Percentiles rank a stretch among this genome's conserved stretches.
phyloP scores from a whole-genome alignment of 2,888 invertebrate genomes.

The Drosophila macrothrix region DNA sequence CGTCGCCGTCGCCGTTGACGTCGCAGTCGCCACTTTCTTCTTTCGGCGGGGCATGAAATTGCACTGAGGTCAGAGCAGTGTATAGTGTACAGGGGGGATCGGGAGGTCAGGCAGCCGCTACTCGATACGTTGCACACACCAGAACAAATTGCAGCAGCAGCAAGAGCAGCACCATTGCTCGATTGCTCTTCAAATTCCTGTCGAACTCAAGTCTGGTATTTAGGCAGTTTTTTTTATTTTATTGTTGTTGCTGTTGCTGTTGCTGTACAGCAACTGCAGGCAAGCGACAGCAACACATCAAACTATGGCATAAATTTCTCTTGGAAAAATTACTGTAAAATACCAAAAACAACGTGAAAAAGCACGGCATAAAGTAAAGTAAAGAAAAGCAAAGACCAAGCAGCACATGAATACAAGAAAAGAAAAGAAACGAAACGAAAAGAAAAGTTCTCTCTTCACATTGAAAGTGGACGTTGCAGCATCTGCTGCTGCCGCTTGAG shows the following conservation, averaged over 20 bases:
- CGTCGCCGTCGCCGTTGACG: slow-evolving; percentile 18
- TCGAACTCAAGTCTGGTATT: slow-evolving; percentile 52
- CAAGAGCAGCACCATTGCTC: slow-evolving; percentile 9
- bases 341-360: slow-evolving; percentile 31
- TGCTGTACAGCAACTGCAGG: slow-evolving; percentile 6
- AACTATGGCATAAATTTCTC: slow-evolving; percentile 55
- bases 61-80: slow-evolving; percentile 55
- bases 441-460: slow-evolving; percentile 69
- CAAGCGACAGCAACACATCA: slow-evolving; percentile 43
- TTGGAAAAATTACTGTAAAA: slow-evolving; percentile 61
- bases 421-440: slow-evolving; percentile 52
- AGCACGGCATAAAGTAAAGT: slow-evolving; percentile 19
- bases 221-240: slow-evolving; percentile 38
- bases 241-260: slow-evolving; percentile 6
- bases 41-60: slow-evolving; percentile 55
- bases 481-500: slow-evolving; percentile 43
- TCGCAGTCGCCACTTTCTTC: slow-evolving; percentile 64
- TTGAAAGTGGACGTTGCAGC: slow-evolving; percentile 54
- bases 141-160: slow-evolving; percentile 62
- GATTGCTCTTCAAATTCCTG: slow-evolving; percentile 29
- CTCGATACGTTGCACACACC: slow-evolving; percentile 26
- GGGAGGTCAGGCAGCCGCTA: slow-evolving; percentile 54
- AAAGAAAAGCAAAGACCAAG: slow-evolving; percentile 25
- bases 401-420: background rate
- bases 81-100: slow-evolving; percentile 13